Evolutionary conservation across 2,888 invertebrate species (phyloP).

Genomic region (Harpalus rufipes): DNA sequence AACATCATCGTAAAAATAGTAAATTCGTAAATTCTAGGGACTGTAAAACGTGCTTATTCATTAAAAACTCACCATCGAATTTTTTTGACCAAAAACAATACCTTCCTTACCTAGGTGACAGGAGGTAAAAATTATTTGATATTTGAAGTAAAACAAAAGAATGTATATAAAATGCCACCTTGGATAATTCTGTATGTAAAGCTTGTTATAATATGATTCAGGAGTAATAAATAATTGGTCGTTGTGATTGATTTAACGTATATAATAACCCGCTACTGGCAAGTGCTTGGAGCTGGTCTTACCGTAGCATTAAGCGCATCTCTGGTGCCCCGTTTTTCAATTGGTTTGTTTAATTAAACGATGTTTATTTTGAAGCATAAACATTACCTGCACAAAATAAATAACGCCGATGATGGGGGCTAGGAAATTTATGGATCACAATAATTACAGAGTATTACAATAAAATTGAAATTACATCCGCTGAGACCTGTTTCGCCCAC

Average conservation of each 20-base stretch:
- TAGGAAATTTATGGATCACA: slow-evolving; percentile 64
- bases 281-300: not conserved
- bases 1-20: too few species aligned
- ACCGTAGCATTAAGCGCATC: not conserved
- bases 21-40: too few species aligned
- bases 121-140: too few species aligned
- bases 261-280: slow-evolving; percentile 32
- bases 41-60: too few species aligned
- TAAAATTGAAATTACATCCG: slow-evolving; percentile 67
- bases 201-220: not conserved
- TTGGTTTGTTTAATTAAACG: slow-evolving; percentile 67
- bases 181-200: not conserved
- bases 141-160: too few species aligned
- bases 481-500: slow-evolving; percentile 66
- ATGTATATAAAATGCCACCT: not conserved
- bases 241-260: slow-evolving; percentile 13
- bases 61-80: too few species aligned
- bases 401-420: slow-evolving; percentile 65
- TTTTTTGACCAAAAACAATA: too few species aligned
- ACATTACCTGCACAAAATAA: slow-evolving; percentile 66
- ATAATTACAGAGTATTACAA: slow-evolving; percentile 66
- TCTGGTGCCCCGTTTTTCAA: slow-evolving; percentile 54
- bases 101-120: too few species aligned
- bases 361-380: slow-evolving; percentile 63
- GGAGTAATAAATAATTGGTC: not conserved